phyloP scores from a whole-genome alignment of 2,797 vertebrate species.

The Chloroceryle amazona region DNA sequence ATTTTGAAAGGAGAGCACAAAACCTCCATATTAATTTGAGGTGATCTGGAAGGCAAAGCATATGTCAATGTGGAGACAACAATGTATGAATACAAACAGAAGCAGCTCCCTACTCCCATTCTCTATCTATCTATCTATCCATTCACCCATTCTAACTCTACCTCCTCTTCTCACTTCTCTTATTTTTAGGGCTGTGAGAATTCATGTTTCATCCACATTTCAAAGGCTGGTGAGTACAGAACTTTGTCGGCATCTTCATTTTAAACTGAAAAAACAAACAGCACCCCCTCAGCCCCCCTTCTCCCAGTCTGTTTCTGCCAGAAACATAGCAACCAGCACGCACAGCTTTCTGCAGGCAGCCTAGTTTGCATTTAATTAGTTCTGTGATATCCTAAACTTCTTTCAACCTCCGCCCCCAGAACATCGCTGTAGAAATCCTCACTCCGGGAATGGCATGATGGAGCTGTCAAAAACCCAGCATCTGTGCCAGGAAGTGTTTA shows the following conservation, averaged over 20 bases:
- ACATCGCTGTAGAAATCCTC: conserved; percentile 56
- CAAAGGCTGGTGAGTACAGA: conserved; percentile 69
- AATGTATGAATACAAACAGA: conserved; percentile 51
- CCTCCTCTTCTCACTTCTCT: neutral
- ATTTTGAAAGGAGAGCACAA: conserved; percentile 43
- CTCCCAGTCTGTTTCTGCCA: conserved; percentile 70
- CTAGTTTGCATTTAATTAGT: conserved; percentile 77
- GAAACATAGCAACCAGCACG: conserved; percentile 70
- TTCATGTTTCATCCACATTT: conserved; percentile 68
- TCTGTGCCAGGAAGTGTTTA: conserved; percentile 57
- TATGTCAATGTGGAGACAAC: conserved; percentile 8
- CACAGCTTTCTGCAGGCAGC: conserved; percentile 72
- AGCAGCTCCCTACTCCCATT: neutral
- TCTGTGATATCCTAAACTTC: conserved; percentile 74
- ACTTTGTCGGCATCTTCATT: conserved; percentile 64
- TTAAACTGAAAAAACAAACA: conserved; percentile 66
- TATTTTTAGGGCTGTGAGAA: conserved; percentile 19
- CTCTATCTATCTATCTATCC: neutral
- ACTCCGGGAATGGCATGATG: conserved; percentile 51
- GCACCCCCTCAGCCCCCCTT: conserved; percentile 24
- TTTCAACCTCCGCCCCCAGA: conserved; percentile 66
- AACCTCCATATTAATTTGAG: conserved; percentile 47
- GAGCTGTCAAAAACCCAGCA: conserved; percentile 67
- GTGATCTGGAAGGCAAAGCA: conserved; percentile 32
- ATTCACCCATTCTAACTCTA: conserved; percentile 18